phyloP scores from a whole-genome alignment of 2,888 invertebrate genomes.

The Sesia apiformis region DNA sequence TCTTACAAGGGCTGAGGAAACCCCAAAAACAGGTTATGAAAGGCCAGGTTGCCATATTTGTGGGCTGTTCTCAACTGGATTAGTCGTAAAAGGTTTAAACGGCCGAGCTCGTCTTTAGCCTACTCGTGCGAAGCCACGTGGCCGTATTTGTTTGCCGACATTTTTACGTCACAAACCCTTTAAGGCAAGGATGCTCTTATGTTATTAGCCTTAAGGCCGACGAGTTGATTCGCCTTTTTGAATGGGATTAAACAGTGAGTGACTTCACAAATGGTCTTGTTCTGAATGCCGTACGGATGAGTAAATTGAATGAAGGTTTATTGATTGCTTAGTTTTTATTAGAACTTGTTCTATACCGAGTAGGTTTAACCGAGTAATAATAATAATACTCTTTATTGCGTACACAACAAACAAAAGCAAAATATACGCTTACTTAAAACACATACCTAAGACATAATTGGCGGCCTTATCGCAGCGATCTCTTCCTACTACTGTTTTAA shows the following conservation, averaged over 20 bases:
- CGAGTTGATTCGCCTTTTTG: slow-evolving; percentile 40
- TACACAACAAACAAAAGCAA: too few species aligned
- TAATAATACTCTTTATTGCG: too few species aligned
- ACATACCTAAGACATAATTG: too few species aligned
- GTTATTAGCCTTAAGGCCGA: slow-evolving; percentile 43
- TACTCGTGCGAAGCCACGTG: slow-evolving; percentile 49
- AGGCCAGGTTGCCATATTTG: slow-evolving; percentile 69
- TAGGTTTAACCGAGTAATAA: too few species aligned
- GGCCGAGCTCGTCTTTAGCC: slow-evolving; percentile 56
- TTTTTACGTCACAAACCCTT: slow-evolving; percentile 50
- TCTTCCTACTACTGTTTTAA: too few species aligned
- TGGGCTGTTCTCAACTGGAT: slow-evolving; percentile 61
- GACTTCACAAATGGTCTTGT: background rate
- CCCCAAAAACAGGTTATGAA: slow-evolving; percentile 73
- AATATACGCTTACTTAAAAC: too few species aligned
- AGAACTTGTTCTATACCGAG: background rate
- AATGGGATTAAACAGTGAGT: background rate
- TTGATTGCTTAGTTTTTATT: background rate
- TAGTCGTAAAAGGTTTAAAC: slow-evolving; percentile 73
- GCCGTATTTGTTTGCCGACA: slow-evolving; percentile 38
- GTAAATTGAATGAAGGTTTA: background rate
- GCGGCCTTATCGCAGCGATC: too few species aligned
- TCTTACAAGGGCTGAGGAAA: slow-evolving; percentile 58
- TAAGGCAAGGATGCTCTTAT: slow-evolving; percentile 46
- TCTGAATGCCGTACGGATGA: background rate